phyloP scores from a whole-genome alignment of 2,797 vertebrate species.

The Halcyon smyrnensis region DNA sequence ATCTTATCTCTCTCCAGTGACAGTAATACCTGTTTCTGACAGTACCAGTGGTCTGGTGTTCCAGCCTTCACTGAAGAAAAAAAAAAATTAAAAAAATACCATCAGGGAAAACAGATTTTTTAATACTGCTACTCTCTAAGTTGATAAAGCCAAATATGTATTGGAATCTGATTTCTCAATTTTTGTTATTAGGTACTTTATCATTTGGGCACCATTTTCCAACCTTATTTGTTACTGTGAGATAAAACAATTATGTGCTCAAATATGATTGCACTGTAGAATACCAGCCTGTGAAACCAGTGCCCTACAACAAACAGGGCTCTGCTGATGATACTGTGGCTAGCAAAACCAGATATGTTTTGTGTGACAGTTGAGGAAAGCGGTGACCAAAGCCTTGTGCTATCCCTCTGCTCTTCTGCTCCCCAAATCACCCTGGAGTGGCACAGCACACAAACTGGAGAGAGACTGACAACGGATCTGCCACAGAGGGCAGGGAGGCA shows the following conservation, averaged over 20 bases:
- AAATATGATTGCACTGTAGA: background rate
- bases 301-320: background rate
- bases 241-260: background rate
- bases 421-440: background rate
- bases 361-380: background rate
- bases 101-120: background rate
- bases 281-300: background rate
- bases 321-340: background rate
- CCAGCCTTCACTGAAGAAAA: background rate
- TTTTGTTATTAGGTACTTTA: conserved; percentile 10
- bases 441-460: background rate
- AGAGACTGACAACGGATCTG: accelerated
- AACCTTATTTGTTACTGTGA: background rate
- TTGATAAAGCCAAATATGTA: conserved; percentile 21
- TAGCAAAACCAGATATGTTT: background rate
- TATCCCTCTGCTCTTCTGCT: background rate
- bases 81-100: background rate
- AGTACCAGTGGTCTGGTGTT: background rate
- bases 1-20: background rate
- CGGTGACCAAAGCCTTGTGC: accelerated
- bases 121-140: background rate
- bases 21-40: background rate
- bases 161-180: background rate
- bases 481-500: background rate
- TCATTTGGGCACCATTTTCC: background rate